Evolutionary conservation across 2,113 vertebrate species (phyloP).

Genomic region (Oceanodroma tethys): DNA sequence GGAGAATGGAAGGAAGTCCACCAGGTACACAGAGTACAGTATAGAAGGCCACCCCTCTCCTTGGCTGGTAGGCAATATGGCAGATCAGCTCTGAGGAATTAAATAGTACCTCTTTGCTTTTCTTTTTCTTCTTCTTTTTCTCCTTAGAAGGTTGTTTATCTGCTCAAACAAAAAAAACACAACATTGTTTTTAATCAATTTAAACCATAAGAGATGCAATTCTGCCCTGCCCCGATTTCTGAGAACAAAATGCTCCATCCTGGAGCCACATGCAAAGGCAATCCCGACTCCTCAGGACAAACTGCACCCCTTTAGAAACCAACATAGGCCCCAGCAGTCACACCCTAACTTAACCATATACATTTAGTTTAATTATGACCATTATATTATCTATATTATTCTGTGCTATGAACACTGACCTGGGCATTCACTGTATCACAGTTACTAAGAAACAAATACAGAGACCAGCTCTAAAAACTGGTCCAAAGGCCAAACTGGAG

Average conservation of each 20-base stretch:
- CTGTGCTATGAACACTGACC: not conserved
- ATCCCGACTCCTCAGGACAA: not conserved
- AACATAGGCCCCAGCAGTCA: not conserved
- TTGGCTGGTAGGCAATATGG: not conserved
- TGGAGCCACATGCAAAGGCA: not conserved
- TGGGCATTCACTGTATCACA: not conserved
- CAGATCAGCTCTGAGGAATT: not conserved
- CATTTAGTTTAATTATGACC: not conserved
- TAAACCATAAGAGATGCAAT: not conserved
- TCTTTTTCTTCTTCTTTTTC: slow-evolving; percentile 95
- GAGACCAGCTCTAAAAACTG: not conserved
- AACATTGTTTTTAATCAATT: not conserved
- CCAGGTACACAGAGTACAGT: not conserved
- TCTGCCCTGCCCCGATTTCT: not conserved
- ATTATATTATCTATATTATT: not conserved
- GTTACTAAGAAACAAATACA: not conserved
- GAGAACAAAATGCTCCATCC: not conserved
- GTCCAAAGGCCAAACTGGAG: not conserved
- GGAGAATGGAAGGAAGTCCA: not conserved
- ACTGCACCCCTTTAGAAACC: not conserved
- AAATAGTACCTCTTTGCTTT: slow-evolving; percentile 83
- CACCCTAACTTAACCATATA: not conserved
- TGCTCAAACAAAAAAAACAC: slow-evolving; percentile 28
- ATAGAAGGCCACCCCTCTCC: not conserved
- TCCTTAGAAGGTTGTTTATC: slow-evolving; percentile 85